phyloP scores from a whole-genome alignment of 2,888 invertebrate genomes.

The Autographa gamma region DNA sequence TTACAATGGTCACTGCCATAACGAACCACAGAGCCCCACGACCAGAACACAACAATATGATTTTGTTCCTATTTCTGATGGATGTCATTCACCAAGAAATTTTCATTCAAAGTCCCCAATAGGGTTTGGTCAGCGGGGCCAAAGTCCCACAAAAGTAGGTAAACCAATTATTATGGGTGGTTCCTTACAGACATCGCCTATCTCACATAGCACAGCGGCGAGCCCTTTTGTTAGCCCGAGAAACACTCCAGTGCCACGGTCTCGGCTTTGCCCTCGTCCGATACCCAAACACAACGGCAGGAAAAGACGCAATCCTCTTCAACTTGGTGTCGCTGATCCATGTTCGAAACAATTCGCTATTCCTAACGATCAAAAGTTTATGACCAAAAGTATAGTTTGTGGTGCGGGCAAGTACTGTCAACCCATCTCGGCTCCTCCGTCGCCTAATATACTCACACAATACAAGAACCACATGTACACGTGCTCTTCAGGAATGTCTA shows the following conservation, averaged over 20 bases:
- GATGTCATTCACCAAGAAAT: slow-evolving; percentile 90
- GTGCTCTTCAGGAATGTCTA: slow-evolving; percentile 75
- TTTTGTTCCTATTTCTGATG: slow-evolving; percentile 95
- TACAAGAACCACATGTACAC: slow-evolving; percentile 87
- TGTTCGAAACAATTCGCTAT: slow-evolving; percentile 81
- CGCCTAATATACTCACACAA: slow-evolving; percentile 88
- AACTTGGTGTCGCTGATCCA: slow-evolving; percentile 74
- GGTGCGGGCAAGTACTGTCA: slow-evolving; percentile 81
- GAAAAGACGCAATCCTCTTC: slow-evolving; percentile 77
- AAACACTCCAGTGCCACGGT: slow-evolving; percentile 92
- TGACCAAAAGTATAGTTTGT: slow-evolving; percentile 72
- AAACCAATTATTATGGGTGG: slow-evolving; percentile 80
- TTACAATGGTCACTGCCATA: slow-evolving; percentile 80
- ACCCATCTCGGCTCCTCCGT: slow-evolving; percentile 92
- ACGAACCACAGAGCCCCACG: slow-evolving; percentile 93
- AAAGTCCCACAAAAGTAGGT: slow-evolving; percentile 79
- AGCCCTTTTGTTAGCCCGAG: slow-evolving; percentile 95
- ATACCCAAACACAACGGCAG: slow-evolving; percentile 82
- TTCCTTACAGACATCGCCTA: slow-evolving; percentile 84
- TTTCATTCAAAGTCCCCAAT: slow-evolving; percentile 82
- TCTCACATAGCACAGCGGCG: slow-evolving; percentile 91
- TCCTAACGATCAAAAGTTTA: slow-evolving; percentile 83
- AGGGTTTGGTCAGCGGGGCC: slow-evolving; percentile 77
- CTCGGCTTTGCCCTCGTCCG: slow-evolving; percentile 89
- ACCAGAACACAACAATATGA: slow-evolving; percentile 94